Percentiles rank a stretch among this genome's conserved stretches.
Conservation (phyloP, 1,140 invertebrate genomes). For the Oscheius sp. region DNA sequence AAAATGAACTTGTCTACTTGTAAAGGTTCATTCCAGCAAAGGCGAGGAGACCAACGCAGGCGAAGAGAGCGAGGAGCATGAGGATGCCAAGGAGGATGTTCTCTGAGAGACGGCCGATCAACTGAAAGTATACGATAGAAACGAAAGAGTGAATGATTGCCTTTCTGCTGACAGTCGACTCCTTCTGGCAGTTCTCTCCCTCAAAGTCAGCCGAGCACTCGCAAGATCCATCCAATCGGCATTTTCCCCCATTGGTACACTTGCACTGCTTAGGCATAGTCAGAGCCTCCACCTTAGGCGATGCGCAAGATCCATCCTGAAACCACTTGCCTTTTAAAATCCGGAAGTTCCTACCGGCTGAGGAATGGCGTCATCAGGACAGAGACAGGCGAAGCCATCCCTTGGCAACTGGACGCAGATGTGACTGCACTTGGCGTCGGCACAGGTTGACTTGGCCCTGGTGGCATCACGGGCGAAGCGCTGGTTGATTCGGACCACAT, state of each 20-base stretch:
- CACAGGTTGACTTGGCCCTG: conserved; percentile 41
- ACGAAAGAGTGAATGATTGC: neutral
- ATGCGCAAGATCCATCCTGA: conserved; percentile 52
- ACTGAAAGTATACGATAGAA: conserved; percentile 7
- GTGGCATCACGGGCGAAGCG: conserved; percentile 32
- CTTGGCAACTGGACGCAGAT: conserved; percentile 51
- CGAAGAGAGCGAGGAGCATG: conserved; percentile 51
- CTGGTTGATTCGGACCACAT: conserved; percentile 53
- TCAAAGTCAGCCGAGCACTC: conserved; percentile 54
- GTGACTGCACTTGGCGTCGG: conserved; percentile 48
- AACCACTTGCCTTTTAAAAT: neutral
- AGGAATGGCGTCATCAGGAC: conserved; percentile 54
- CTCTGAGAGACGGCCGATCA: conserved; percentile 48
- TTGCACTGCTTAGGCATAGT: conserved; percentile 54
- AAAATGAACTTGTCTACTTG: conserved; percentile 19
- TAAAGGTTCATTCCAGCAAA: conserved; percentile 51
- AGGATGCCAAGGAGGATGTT: conserved; percentile 49
- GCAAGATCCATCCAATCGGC: conserved; percentile 50
- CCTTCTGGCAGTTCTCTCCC: conserved; percentile 54
- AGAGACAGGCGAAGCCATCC: conserved; percentile 52
- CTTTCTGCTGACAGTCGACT: conserved; percentile 44
- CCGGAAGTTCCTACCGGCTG: conserved; percentile 30
- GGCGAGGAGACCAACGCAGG: conserved; percentile 48
- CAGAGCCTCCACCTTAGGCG: conserved; percentile 44
- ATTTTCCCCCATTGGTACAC: conserved; percentile 58